These are phyloP conservation scores for Loris lydekkerianus DNA, from an alignment of 2,797 vertebrate genomes.

Conservation along the genomic window DNA sequence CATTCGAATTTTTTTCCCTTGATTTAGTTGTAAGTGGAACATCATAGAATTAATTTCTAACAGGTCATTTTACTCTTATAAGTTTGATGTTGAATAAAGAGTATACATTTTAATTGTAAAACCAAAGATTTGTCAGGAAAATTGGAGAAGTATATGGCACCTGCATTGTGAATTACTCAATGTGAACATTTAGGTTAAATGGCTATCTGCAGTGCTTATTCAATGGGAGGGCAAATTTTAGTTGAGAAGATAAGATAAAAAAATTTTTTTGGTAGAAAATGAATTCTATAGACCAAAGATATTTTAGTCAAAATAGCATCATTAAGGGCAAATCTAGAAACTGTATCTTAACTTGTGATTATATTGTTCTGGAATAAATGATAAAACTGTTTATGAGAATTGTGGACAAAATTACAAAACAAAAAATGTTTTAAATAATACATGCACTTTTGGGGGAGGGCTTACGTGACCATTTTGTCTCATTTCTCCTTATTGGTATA, in stretches of 20 bases:
- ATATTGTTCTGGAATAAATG: not conserved
- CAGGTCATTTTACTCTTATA: not conserved
- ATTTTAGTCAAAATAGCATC: constrained; percentile 61
- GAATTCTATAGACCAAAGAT: constrained; percentile 45
- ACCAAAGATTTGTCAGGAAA: constrained; percentile 5
- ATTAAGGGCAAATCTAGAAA: not conserved
- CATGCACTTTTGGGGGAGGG: constrained; percentile 58
- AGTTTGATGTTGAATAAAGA: not conserved
- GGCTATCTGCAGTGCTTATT: not conserved
- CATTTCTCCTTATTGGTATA: constrained; percentile 77
- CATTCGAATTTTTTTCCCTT: not conserved
- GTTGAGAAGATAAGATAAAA: not conserved
- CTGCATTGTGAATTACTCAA: not conserved
- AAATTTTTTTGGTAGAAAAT: constrained; percentile 48
- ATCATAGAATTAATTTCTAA: not conserved
- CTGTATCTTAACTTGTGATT: constrained; percentile 55
- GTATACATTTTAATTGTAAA: constrained; percentile 8
- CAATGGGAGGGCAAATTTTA: not conserved
- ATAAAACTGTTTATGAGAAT: constrained; percentile 38
- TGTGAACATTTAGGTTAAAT: not conserved
- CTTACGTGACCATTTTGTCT: constrained; percentile 75
- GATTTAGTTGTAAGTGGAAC: not conserved
- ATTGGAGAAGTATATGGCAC: not conserved
- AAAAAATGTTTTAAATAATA: constrained; percentile 75
- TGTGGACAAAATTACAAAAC: constrained; percentile 69